Evolutionary conservation across 2,888 invertebrate genomes (phyloP).

Genomic region (Plebejus melissa): DNA sequence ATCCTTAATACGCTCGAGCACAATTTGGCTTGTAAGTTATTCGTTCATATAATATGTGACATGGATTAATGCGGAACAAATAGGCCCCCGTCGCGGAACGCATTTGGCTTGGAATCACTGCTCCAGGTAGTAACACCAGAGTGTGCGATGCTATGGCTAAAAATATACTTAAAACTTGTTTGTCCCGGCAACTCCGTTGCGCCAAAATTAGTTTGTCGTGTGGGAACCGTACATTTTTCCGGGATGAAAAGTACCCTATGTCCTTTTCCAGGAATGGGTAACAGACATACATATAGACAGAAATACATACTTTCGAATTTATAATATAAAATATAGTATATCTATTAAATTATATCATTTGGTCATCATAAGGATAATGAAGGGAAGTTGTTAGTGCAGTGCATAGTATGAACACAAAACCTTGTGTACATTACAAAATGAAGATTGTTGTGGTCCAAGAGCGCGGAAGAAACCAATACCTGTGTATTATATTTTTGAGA

Average conservation of each 20-base stretch:
- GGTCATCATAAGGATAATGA: not conserved
- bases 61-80: conserved; percentile 34
- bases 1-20: conserved; percentile 28
- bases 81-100: conserved; percentile 34
- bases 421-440: too few species aligned
- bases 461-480: not conserved
- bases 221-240: too few species aligned
- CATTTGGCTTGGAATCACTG: conserved; percentile 33
- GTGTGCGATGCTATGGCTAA: conserved; percentile 18
- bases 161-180: not conserved
- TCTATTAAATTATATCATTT: not conserved
- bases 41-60: conserved; percentile 34
- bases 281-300: too few species aligned
- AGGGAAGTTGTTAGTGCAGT: not conserved
- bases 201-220: too few species aligned
- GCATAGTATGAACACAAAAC: not conserved
- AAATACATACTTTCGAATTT: too few species aligned
- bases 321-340: too few species aligned
- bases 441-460: not conserved
- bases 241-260: too few species aligned
- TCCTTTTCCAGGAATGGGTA: too few species aligned
- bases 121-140: not conserved
- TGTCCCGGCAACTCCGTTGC: too few species aligned
- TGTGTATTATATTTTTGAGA: not conserved
- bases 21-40: conserved; percentile 34